Evolutionary conservation across 2,888 invertebrate species (phyloP).

Genomic region (Leptinotarsa peninsularis): DNA sequence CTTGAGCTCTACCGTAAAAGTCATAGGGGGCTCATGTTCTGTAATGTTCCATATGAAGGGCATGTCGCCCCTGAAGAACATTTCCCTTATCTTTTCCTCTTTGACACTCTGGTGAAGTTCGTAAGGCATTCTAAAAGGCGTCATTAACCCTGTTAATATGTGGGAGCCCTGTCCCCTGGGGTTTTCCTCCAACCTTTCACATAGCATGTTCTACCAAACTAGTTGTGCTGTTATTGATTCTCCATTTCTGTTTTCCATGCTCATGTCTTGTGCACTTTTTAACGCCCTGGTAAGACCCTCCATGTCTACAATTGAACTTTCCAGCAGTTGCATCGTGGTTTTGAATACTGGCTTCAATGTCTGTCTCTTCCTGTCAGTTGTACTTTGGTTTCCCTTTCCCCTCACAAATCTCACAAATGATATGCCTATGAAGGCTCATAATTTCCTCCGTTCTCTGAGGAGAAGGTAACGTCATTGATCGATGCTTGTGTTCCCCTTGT

Average conservation of each 20-base stretch:
- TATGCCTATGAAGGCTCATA: slow-evolving; percentile 25
- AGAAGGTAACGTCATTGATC: slow-evolving; percentile 13
- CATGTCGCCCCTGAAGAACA: neutral
- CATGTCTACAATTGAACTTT: neutral
- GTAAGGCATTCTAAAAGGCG: neutral
- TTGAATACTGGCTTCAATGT: neutral
- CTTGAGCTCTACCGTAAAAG: neutral
- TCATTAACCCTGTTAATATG: too few relatives aligned
- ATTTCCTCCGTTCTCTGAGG: slow-evolving; percentile 1
- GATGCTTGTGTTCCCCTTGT: slow-evolving; percentile 20
- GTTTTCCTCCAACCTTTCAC: too few relatives aligned
- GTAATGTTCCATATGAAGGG: too few relatives aligned
- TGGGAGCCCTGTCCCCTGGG: neutral
- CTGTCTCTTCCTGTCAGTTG: too few relatives aligned
- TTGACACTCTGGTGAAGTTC: neutral
- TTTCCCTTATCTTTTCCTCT: neutral
- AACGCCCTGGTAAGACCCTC: neutral
- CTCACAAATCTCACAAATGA: neutral
- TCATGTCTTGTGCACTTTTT: neutral
- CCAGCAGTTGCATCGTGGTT: neutral
- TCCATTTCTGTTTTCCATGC: neutral
- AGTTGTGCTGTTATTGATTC: neutral
- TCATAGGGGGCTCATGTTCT: neutral
- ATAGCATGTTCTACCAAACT: slow-evolving; percentile 14
- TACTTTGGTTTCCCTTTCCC: too few relatives aligned